Conservation (phyloP, 2,797 vertebrate genomes). For the Dendrocincla fuliginosa region DNA sequence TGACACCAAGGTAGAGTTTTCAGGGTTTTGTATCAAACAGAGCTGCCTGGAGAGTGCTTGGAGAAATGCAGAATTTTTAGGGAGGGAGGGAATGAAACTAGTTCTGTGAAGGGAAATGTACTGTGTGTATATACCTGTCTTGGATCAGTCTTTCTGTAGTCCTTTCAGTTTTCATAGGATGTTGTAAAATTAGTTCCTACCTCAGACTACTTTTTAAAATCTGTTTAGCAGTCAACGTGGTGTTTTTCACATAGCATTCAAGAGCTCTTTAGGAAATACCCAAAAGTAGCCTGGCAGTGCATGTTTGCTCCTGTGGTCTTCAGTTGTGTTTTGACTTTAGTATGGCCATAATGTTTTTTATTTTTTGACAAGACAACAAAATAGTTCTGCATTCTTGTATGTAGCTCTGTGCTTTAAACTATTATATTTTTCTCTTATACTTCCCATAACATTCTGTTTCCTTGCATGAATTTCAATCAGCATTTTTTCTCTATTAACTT, state of each 20-base stretch:
- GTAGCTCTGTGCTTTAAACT: background rate
- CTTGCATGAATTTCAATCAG: background rate
- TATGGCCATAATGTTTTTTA: background rate
- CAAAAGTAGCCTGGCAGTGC: background rate
- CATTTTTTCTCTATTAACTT: background rate
- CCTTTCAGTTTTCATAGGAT: background rate
- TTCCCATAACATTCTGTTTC: background rate
- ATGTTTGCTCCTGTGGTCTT: background rate
- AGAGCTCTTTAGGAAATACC: background rate
- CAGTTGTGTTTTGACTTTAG: background rate
- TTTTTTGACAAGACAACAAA: background rate
- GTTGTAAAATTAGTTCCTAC: background rate
- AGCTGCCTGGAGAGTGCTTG: background rate
- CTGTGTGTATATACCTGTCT: background rate
- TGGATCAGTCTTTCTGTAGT: background rate
- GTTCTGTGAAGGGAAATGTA: background rate
- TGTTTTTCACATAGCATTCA: background rate
- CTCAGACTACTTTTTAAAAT: background rate
- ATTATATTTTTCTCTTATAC: background rate
- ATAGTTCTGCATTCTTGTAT: background rate
- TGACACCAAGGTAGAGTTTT: constrained; percentile 89
- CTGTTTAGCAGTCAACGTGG: background rate
- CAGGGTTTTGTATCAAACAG: background rate
- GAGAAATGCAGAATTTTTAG: background rate
- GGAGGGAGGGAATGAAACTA: background rate